Evolutionary conservation across 2,797 vertebrate species (phyloP), one percentile per base, ranked within the genome.

Genomic region (Eleutherodactylus coqui): DNA sequence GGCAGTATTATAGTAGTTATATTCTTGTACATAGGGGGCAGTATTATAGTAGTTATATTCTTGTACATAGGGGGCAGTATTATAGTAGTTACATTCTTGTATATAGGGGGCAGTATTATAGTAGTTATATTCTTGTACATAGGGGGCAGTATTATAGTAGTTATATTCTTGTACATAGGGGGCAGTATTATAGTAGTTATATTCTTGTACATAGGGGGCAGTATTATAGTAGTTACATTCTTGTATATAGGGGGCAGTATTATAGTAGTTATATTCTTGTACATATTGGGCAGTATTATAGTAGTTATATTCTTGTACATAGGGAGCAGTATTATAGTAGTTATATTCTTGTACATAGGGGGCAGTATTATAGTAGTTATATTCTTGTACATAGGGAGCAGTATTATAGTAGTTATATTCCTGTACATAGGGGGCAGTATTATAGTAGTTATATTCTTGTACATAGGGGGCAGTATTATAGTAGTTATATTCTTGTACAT

Each of bases 331-430:
- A 60, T 60, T 60, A 60, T 60, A 27, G 58, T 60, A 60, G 58
- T 27, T 27, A 60, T 60, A 60, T 60, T 60, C n/a, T 29, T 60
- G 58, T 60, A 60, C n/a, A 60, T 60, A 60, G 58, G 58, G 14
- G 9, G 58, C 58, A 60, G 58, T 60, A 60, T 60, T 60, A 60
- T 60, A 60, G n/a, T 60, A 27, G 58, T 60, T 60, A 60, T 60
- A 60, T 60, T 60, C 58, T 60, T 60, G n/a, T 27, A 60, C n/a
- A 60, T 60, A 60, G 58, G 58, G 10, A 5, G n/a, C n/a, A 60
- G 58, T 60, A 60, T 60, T 60, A 60, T 60, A 60, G 58, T 60
- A 60, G 58, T 60, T 27, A 60, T 60, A 60, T 60, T 60, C 58
- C 14, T 60, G 58, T 60, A 60, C 17, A 60, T 60, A 60, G 58